These are phyloP conservation scores for Morpho deidamia DNA, from an alignment of 2,888 invertebrate genomes.

Conservation along the genomic window DNA sequence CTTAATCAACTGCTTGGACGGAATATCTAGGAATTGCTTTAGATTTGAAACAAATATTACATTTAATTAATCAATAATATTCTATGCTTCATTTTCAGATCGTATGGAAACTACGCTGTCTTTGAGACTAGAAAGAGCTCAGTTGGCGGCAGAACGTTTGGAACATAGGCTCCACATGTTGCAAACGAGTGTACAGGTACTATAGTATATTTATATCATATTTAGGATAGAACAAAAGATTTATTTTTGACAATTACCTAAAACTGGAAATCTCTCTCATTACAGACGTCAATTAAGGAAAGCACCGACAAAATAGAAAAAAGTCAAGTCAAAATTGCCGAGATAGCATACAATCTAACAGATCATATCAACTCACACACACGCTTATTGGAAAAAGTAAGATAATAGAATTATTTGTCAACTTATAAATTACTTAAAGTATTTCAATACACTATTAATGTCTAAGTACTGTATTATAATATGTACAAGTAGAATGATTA, in stretches of 20 bases:
- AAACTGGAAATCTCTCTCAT: slow-evolving; percentile 20
- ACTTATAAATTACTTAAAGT: no score
- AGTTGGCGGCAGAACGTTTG: slow-evolving; percentile 68
- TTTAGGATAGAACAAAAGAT: no score
- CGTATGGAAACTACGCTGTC: slow-evolving; percentile 66
- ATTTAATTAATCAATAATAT: slow-evolving; percentile 19
- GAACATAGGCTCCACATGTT: slow-evolving; percentile 69
- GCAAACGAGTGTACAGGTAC: slow-evolving; percentile 63
- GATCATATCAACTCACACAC: slow-evolving; percentile 54
- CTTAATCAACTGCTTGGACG: slow-evolving; percentile 57
- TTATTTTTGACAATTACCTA: not conserved
- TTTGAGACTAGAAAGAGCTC: slow-evolving; percentile 64
- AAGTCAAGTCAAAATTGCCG: slow-evolving; percentile 56
- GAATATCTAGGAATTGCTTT: slow-evolving; percentile 34
- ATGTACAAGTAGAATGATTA: no score
- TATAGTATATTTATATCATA: not conserved
- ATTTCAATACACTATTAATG: no score
- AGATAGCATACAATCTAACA: slow-evolving; percentile 61
- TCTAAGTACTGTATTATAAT: no score
- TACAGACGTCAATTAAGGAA: slow-evolving; percentile 66
- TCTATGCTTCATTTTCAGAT: slow-evolving; percentile 44
- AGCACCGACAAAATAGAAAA: slow-evolving; percentile 59
- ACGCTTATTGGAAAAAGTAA: slow-evolving; percentile 65
- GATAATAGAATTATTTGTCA: not conserved
- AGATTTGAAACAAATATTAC: slow-evolving; percentile 6